Evolutionary conservation across 2,797 vertebrate species (phyloP).

Genomic region (Halcyon badia): DNA sequence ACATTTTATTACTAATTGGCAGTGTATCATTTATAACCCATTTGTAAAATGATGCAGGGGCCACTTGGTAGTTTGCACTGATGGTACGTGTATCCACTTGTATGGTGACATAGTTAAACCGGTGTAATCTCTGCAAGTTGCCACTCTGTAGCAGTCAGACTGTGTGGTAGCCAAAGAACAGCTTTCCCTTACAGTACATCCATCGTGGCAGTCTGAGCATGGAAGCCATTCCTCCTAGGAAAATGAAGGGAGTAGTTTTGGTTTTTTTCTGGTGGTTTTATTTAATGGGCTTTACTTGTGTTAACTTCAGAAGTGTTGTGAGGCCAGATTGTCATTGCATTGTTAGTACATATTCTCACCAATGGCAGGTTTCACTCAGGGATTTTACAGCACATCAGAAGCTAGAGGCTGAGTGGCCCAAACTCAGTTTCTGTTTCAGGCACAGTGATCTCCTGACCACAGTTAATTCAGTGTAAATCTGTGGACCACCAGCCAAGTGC

Average conservation of each 20-base stretch:
- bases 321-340: background rate
- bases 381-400: background rate
- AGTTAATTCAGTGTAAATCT: background rate
- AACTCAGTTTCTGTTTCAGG: background rate
- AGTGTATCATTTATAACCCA: background rate
- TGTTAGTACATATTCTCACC: fast-evolving
- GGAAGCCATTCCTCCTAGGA: background rate
- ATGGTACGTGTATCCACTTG: background rate
- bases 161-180: background rate
- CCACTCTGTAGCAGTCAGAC: background rate
- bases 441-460: background rate
- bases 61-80: background rate
- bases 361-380: background rate
- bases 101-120: background rate
- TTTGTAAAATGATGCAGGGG: background rate
- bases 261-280: background rate
- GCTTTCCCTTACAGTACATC: background rate
- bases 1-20: background rate
- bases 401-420: background rate
- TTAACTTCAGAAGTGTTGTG: background rate
- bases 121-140: background rate
- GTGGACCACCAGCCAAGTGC: background rate
- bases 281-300: background rate
- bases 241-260: background rate
- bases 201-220: background rate